phyloP scores from a whole-genome alignment of 2,888 invertebrate species.

The Machimus atricapillus region DNA sequence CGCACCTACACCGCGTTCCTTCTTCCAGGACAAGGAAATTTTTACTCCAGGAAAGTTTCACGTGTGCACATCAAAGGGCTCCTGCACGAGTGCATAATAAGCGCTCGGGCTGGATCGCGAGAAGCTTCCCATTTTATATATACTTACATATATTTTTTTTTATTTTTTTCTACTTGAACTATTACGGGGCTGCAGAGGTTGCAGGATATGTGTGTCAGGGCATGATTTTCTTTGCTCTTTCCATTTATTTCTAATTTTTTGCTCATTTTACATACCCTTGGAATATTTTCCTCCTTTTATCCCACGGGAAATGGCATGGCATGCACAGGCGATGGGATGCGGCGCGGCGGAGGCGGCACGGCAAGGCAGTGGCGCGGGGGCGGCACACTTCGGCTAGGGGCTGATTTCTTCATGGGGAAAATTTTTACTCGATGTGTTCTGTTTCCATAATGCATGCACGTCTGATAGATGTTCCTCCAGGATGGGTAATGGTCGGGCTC shows the following conservation, averaged over 20 bases:
- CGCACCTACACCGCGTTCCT: neutral
- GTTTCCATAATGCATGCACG: conserved; percentile 24
- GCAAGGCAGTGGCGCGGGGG: neutral
- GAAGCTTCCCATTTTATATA: neutral
- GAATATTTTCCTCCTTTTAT: neutral
- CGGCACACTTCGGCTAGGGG: neutral
- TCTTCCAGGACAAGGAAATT: neutral
- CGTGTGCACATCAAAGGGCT: conserved; percentile 16
- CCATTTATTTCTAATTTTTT: conserved; percentile 30
- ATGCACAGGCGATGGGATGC: neutral
- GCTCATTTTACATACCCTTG: conserved; percentile 34
- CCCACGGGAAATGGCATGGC: neutral
- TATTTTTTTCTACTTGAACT: neutral
- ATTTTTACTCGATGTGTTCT: conserved; percentile 2
- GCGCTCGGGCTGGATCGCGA: neutral
- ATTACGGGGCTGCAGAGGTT: neutral
- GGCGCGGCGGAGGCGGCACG: neutral
- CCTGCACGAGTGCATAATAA: conserved; percentile 35
- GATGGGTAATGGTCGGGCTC: neutral
- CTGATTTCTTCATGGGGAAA: neutral
- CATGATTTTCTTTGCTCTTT: conserved; percentile 31
- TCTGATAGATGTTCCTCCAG: conserved; percentile 1
- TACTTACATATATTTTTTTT: too few relatives aligned
- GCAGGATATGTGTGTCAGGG: neutral
- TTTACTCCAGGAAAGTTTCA: conserved; percentile 15